Base-by-base conservation (phyloP, 2,888 invertebrate species). In the Elysia crispata region DNA sequence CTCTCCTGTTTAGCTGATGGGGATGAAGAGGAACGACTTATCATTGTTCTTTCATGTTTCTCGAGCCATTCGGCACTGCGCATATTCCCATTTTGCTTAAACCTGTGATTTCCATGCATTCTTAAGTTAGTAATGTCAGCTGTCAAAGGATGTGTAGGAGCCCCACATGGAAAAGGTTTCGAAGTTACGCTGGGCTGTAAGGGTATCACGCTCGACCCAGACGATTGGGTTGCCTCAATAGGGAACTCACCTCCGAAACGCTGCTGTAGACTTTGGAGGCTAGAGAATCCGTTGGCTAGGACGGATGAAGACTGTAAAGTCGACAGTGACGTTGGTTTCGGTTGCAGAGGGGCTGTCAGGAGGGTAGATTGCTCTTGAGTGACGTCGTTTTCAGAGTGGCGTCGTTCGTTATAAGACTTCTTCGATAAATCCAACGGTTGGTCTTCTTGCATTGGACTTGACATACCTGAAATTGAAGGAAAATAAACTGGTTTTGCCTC, bases 191-290 rank as follows among this genome's bases (percentile, higher is more conserved):
- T 83, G 28, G 85, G 77, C 80, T 83, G 85, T 8, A 83, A 78
- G 15, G 83, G 83, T 54, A 83, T 83, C 66, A 83, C 75, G 13
- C 75, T 20, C 33, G 79, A 15, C 20, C 18, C 54, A 8, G 75
- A 86, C 57, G 85, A 85, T 31, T 86, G 83, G 8, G 86, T 83
- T 25, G 86, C 82, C 28, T 87, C 83, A 11, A 88, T 78, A 60
- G 87, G 87, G 72, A 86, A 87, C 74, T 88, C 86, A 20, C 90
- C 90, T 23, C 90, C 90, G 84, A 90, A 90, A 57, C 87, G 84
- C 72, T 87, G 86, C 81, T 90, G 88, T 20, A 90, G 85, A 84
- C 88, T 90, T 82, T 89, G 87, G 72, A 90, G 84, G 82, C 89
- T 90, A 33, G 90, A 87, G n/a, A 85, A 82, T 5, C 83, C 83